These are phyloP conservation scores for Cosmia pyralina DNA, from an alignment of 2,888 invertebrate genomes.

Conservation along the genomic window DNA sequence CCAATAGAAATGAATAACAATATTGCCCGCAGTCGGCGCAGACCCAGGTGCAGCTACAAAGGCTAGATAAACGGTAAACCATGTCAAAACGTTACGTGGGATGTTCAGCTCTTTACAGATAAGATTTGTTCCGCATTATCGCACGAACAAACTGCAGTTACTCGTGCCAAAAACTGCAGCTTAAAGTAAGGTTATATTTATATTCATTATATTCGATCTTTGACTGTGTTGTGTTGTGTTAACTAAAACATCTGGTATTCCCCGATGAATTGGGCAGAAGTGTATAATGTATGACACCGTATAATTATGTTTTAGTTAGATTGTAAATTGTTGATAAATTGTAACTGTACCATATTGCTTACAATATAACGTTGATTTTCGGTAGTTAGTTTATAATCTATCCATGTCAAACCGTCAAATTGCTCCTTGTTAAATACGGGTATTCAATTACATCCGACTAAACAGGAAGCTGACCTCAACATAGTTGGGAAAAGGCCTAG, in stretches of 20 bases:
- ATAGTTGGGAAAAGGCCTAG: no score
- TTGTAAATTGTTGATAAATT: no score
- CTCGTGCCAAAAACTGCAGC: constrained; percentile 46
- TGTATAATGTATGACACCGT: not conserved
- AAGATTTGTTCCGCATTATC: constrained; percentile 48
- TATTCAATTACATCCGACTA: no score
- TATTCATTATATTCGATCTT: not conserved
- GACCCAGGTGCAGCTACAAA: constrained; percentile 3
- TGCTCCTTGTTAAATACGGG: no score
- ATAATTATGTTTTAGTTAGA: no score
- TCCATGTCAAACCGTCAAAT: no score
- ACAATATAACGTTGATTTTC: no score
- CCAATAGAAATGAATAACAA: not conserved
- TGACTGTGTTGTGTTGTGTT: constrained; percentile 1
- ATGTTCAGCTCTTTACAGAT: constrained; percentile 34
- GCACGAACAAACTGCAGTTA: constrained; percentile 52
- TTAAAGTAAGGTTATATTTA: not conserved
- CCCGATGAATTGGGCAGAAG: not conserved
- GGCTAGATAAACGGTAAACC: constrained; percentile 30
- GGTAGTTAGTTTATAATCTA: no score
- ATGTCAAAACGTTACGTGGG: constrained; percentile 28
- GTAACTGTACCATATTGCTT: no score
- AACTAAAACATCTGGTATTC: not conserved
- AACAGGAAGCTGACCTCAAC: no score
- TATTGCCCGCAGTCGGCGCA: not conserved